Evolutionary conservation across 2,113 vertebrate species (phyloP).

Genomic region (Alouatta palliata): DNA sequence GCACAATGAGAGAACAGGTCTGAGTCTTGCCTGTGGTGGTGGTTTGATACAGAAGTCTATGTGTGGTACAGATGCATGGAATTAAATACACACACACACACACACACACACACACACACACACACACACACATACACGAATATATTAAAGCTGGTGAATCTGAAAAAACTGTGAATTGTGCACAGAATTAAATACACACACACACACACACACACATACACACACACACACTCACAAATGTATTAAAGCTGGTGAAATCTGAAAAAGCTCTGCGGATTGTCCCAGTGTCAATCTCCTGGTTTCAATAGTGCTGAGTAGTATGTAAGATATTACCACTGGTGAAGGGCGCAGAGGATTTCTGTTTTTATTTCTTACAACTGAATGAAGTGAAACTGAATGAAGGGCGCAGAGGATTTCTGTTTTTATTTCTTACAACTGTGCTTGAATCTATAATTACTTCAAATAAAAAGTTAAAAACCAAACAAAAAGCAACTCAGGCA

Average conservation of each 20-base stretch:
- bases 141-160: background rate
- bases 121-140: background rate
- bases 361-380: conserved; percentile 4
- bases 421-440: background rate
- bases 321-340: background rate
- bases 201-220: background rate
- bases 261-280: background rate
- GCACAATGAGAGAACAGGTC: background rate
- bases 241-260: background rate
- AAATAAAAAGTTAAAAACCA: background rate
- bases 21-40: background rate
- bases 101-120: too few relatives aligned
- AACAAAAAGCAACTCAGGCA: background rate
- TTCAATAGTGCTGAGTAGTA: background rate
- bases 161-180: background rate
- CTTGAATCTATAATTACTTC: background rate
- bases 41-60: background rate
- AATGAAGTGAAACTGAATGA: background rate
- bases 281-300: background rate
- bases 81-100: background rate
- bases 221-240: background rate
- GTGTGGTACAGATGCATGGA: background rate
- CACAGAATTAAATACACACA: background rate
- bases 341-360: background rate
- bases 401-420: background rate